Evolutionary conservation across 2,797 vertebrate genomes (phyloP), one percentile per base, ranked within the genome.

Genomic region (Delichon dasypus): DNA sequence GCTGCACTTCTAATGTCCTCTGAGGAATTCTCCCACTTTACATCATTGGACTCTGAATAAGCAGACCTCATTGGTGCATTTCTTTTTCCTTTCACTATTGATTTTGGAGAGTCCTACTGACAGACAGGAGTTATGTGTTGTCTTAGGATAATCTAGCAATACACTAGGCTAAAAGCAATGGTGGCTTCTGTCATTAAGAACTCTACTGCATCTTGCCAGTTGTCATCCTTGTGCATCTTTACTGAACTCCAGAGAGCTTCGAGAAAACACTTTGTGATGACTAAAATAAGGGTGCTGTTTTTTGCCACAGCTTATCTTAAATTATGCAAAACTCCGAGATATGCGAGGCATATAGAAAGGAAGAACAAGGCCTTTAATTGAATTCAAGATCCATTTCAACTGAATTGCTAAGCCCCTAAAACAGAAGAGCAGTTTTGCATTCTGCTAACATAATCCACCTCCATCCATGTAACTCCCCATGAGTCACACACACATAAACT

Each of bases 271-370:
- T 74, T 94, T 70, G 29, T 44, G 51, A 78, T 47, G 45, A 71
- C 48, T 62, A 70, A 89, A 95, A 81, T 36, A 86, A 95, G 85
- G 57, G 54, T 57, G 55, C 34, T 89, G 60, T 91, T 88, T 92
- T 92, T 85, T 40, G 66, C 78, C 72, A 89, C 38, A 64, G 53
- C 86, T 93, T 54, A 78, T 75, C 57, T 88, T 77, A 87, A 94
- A 81, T 93, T 93, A 94, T 93, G 78, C 91, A 97, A 93, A 95
- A 87, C 85, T 93, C 88, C 13, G 7, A 96, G 89, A 95, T 93
- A 94, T 45, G 55, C 15, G 47, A 92, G 73, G 84, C 87, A 85
- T 44, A 94, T 79, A 81, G 80, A 62, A 88, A 82, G 58, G 88
- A 95, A 92, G 71, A 96, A 94, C 88, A 94, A 84, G 75, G 80